Evolutionary conservation across 2,888 invertebrate genomes (phyloP).

Genomic region (Lithophane socia): DNA sequence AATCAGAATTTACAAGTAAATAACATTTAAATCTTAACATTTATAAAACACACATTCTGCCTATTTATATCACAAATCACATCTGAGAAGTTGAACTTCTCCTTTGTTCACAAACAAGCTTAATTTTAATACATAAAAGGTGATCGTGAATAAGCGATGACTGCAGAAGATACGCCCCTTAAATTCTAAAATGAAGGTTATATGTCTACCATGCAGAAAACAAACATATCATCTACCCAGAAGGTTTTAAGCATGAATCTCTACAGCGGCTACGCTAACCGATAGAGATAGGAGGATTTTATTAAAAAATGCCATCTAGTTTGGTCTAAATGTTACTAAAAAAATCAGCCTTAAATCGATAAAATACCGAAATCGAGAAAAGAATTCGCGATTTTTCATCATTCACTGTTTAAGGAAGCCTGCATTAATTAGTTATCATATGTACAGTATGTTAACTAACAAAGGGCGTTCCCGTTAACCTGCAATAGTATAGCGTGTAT

Average conservation of each 20-base stretch:
- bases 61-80: constrained; percentile 21
- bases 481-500: no score
- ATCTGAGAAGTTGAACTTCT: constrained; percentile 31
- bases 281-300: neutral
- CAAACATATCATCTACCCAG: constrained; percentile 6
- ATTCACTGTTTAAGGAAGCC: neutral
- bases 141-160: constrained; percentile 24
- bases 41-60: constrained; percentile 25
- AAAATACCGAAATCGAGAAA: constrained; percentile 5
- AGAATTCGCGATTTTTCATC: constrained; percentile 3
- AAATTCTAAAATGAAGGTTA: constrained; percentile 16
- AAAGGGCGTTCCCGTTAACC: no score
- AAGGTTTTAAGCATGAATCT: constrained; percentile 8
- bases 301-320: constrained; percentile 13
- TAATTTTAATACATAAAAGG: constrained; percentile 30
- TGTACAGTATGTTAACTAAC: no score
- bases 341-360: constrained; percentile 36
- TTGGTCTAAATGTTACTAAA: constrained; percentile 16
- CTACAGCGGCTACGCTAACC: constrained; percentile 2
- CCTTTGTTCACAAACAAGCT: constrained; percentile 29
- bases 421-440: constrained; percentile 14
- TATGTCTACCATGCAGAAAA: constrained; percentile 35
- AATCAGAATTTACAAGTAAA: constrained; percentile 34
- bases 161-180: constrained; percentile 39
- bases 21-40: constrained; percentile 28